Evolutionary conservation across 2,113 vertebrate genomes (phyloP).

Genomic region (Mystacornis crossleyi): DNA sequence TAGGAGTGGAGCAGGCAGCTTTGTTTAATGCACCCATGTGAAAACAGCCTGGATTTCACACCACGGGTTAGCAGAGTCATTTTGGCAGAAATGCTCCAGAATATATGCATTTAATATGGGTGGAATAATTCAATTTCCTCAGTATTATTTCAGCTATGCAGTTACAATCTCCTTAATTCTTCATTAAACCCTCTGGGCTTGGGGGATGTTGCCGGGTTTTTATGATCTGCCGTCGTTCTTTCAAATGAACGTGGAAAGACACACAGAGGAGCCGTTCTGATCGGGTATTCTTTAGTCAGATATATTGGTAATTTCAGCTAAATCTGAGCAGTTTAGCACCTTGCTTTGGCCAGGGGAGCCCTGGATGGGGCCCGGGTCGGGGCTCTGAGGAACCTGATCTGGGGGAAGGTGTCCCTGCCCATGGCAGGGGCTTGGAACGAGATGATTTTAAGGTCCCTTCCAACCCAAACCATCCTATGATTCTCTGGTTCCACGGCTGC

Average conservation of each 20-base stretch:
- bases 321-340: conserved; percentile 22
- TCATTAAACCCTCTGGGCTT: conserved; percentile 72
- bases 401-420: neutral
- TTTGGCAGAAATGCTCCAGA: conserved; percentile 64
- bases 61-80: conserved; percentile 43
- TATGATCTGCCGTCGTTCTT: conserved; percentile 44
- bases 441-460: neutral
- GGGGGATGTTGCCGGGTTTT: conserved; percentile 51
- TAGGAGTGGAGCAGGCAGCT: conserved; percentile 2
- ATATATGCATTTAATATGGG: conserved; percentile 71
- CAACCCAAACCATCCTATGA: too few relatives aligned
- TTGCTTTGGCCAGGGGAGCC: neutral
- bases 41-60: conserved; percentile 69
- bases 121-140: conserved; percentile 75
- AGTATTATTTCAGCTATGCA: conserved; percentile 68
- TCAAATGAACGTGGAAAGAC: conserved; percentile 42
- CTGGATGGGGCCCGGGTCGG: neutral
- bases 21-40: conserved; percentile 72
- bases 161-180: conserved; percentile 72
- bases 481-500: neutral
- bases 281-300: conserved; percentile 37
- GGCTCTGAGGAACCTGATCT: neutral
- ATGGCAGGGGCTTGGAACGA: neutral
- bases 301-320: neutral
- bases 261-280: conserved; percentile 59